Evolutionary conservation across 2,113 vertebrate genomes (phyloP), one percentile per base, ranked within the genome.

Genomic region (Callipepla squamata): DNA sequence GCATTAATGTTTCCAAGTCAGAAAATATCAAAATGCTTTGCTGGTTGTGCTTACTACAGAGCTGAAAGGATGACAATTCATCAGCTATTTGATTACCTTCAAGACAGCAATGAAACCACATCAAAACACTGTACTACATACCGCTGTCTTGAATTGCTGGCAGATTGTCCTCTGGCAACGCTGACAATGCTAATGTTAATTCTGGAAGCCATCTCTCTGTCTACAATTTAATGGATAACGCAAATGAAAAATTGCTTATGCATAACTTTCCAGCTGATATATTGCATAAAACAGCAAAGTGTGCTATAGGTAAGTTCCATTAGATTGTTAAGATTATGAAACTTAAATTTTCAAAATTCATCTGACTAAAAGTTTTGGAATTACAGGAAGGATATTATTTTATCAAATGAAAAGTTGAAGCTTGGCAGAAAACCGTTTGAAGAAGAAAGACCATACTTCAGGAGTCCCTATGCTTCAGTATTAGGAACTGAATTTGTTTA

Each of bases 151-250:
- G 69, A 80, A 77, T 48, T 90, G 58, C 78, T 80, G 82, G 86
- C 74, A 84, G 42, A 2, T 53, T 44, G 44, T 90, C 79, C 82
- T 84, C 78, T 80, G 74, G 72, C 69, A 93, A 38, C 28, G 86
- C 65, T 93, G 82, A 87, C 69, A 73, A 90, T 84, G 89, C 89
- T 80, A 73, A 77, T 73, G 55, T 67, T 84, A 90, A 80, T 90
- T 93, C 84, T 93, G 82, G 74, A 93, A 45, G 69, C 59, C 87
- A 87, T 50, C 38, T 80, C 74, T 59, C 48, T 69, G 74, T 61
- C 89, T 84, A 77, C 38, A 65, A n/a, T 59, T 47, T 84, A 95
- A 92, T 84, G 82, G 89, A 87, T 58, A 38, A 34, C 28, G 34
- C 59, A 73, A 87, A 26, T 69, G 74, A 87, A 84, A 89, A 92